Base-by-base conservation (phyloP, 2,888 invertebrate species). In the Hirtodrosophila histrioides region DNA sequence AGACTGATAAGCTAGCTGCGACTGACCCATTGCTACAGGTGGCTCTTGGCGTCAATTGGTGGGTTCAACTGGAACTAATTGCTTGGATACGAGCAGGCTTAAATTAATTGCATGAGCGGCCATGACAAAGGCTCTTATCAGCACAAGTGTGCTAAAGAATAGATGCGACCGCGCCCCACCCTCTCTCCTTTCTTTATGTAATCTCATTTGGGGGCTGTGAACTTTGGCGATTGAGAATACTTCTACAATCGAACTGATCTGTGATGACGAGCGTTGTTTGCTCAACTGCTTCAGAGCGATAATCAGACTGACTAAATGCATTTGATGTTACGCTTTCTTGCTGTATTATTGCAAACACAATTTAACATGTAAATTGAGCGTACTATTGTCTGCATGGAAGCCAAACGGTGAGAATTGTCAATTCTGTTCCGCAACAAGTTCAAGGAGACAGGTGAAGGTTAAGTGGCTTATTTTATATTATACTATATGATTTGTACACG, bases 31-130 rank as follows among this genome's bases (percentile, higher is more conserved):
- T 46, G n/a, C 10, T 45, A 17, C 41, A 63, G 31, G 24, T 41
- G 43, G 5, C 36, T n/a, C 3, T 1, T 2, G 27, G 10, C 33
- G 45, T 40, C 11, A 12, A 29, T 17, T 33, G 27, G 36, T 7
- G 27, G n/a, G n/a, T 11, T 49, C 36, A 27, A 39, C 39, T 41
- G 45, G 17, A 51, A 64, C 51, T 63, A 64, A 64, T 64, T 63
- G 10, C 7, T 37, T 31, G 48, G 31, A 41, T 17, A n/a, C 39
- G 53, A 12, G 7, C 0, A 3, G 12, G 17, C n/a, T 35, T 35
- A 29, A 27, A 29, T 31, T 33, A 10, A 54, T 64, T 64, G 9
- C 8, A 31, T 31, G 31, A 31, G 31, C 31, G 46, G 12, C 0
- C 39, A 7, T 27, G n/a, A 31, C n/a, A 43, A 64, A 23, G 8